Evolutionary conservation across 2,797 vertebrate species (phyloP), one percentile per base, ranked within the genome.

Genomic region (Lemur catta): DNA sequence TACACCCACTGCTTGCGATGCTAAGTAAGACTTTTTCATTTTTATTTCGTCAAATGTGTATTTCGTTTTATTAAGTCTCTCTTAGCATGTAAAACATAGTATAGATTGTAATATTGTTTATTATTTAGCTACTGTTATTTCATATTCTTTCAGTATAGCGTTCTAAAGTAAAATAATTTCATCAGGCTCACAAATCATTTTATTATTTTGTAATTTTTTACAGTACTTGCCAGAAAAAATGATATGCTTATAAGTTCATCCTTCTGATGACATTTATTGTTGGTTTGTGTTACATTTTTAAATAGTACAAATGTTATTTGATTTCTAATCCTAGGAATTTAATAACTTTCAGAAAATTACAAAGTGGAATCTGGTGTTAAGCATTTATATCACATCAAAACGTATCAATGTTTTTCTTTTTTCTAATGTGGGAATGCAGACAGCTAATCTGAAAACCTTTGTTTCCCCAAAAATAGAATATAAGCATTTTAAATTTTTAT

Each of bases 1-100:
- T 94, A 99, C 99, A 0, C 99, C 99, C 48, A 99, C 86, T 48
- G 99, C 98, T 57, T 99, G 99, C 89, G 99, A 99, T 97, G 98
- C 99, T 97, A 99, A 99, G 99, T 99, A 98, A 94, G 38, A 61
- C 15, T n/a, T 84, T 24, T 74, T 67, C 13, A 30, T n/a, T 78
- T 90, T 82, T 67, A 75, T 59, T 75, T 86, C 41, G 71, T 63
- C n/a, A 72, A 41, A 59, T 69, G 12, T 82, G 4, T 48, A 14
- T 76, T 84, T 72, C 93, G 24, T 61, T 69, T 43, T 46, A 78
- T 28, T 50, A 85, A 35, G 10, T 87, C 65, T 95, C 14, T 76
- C 6, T 24, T 35, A 90, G 78, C 7, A 41, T 61, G n/a, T 86
- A 59, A 63, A 57, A 52, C 2, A 30, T 63, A 61, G 7, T 71